Percentiles rank a stretch among this genome's conserved stretches.
phyloP scores from a whole-genome alignment of 2,113 vertebrate species.

The Rafetus swinhoei region DNA sequence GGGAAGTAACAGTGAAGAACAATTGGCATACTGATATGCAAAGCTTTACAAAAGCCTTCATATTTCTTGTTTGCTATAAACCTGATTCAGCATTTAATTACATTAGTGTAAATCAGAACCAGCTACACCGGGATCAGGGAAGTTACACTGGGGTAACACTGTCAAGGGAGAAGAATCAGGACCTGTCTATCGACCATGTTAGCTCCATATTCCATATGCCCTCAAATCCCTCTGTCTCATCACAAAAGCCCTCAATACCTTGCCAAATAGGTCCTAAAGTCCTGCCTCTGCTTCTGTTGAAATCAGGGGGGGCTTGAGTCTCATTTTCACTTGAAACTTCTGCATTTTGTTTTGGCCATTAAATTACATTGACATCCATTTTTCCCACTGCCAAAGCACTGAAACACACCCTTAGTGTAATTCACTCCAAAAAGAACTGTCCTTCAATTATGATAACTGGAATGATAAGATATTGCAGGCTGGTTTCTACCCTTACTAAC shows the following conservation, averaged over 20 bases:
- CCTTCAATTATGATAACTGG: background rate
- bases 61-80: background rate
- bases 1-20: background rate
- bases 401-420: background rate
- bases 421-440: background rate
- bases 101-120: background rate
- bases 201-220: fast-evolving
- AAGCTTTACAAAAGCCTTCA: slow-evolving; percentile 12
- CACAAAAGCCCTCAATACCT: background rate
- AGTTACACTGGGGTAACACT: background rate
- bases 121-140: background rate
- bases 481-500: background rate
- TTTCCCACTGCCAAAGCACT: background rate
- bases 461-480: background rate
- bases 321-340: background rate
- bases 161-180: background rate
- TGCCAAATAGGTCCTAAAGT: background rate
- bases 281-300: background rate
- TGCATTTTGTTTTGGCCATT: background rate
- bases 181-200: background rate
- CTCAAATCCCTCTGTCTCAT: background rate
- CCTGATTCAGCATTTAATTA: slow-evolving; percentile 18
- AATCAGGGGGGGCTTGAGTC: background rate
- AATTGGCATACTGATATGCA: background rate
- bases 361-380: background rate